Conservation (phyloP, 2,797 vertebrate species). For the Cyclopterus lumpus region DNA sequence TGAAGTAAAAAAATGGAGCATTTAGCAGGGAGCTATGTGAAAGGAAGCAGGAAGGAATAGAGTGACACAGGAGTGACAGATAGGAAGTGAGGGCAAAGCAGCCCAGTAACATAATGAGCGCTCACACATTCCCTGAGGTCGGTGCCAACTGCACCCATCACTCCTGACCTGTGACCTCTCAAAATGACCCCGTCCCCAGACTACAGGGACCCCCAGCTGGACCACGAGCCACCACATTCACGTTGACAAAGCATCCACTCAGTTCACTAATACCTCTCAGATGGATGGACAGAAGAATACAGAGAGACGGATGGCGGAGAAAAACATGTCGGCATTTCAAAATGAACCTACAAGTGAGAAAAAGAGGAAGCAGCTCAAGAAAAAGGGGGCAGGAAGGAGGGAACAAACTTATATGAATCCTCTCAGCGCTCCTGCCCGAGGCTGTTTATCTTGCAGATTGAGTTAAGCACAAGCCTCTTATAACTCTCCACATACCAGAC, state of each 20-base stretch:
- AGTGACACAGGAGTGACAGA: slow-evolving; percentile 41
- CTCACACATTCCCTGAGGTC: slow-evolving; percentile 67
- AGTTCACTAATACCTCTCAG: slow-evolving; percentile 44
- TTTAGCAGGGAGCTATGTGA: neutral
- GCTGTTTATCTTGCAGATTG: slow-evolving; percentile 81
- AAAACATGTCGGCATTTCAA: slow-evolving; percentile 5
- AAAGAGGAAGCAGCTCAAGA: slow-evolving; percentile 29
- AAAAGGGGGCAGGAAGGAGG: slow-evolving; percentile 46
- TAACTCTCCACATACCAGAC: slow-evolving; percentile 82
- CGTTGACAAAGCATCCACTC: slow-evolving; percentile 54
- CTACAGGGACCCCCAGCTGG: slow-evolving; percentile 66
- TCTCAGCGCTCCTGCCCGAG: slow-evolving; percentile 59
- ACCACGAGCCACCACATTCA: slow-evolving; percentile 54
- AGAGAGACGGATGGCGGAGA: neutral
- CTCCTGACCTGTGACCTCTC: slow-evolving; percentile 61
- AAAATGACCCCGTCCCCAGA: slow-evolving; percentile 62
- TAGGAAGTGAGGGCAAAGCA: slow-evolving; percentile 47
- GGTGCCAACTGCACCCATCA: slow-evolving; percentile 64
- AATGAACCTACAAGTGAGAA: slow-evolving; percentile 32
- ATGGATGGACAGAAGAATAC: slow-evolving; percentile 16
- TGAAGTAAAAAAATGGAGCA: neutral
- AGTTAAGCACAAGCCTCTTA: slow-evolving; percentile 81
- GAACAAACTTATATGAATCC: slow-evolving; percentile 61
- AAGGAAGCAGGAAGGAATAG: slow-evolving; percentile 23
- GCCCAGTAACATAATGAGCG: slow-evolving; percentile 48